Evolutionary conservation across 1,140 invertebrate species (phyloP), one percentile per base, ranked within the genome.

Genomic region (Matsumurasca onukii): DNA sequence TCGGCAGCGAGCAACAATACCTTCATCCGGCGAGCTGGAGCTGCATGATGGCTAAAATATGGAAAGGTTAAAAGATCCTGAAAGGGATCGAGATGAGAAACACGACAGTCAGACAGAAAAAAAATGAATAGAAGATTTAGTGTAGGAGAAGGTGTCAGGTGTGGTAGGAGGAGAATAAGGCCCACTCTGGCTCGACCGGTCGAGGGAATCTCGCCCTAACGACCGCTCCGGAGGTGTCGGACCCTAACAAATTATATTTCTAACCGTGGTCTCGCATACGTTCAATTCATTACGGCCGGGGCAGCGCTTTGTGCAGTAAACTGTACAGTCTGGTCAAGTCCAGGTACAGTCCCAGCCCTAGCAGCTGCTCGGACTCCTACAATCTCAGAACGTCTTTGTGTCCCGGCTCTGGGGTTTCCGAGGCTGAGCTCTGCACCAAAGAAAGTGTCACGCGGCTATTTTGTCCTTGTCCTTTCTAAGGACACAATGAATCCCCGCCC

Each of bases 181-280:
- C 24, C 55, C 9, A 59, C 25, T 59, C 55, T 59, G 55, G 55
- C 55, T 25, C 22, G 55, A 9, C 22, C 25, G 55, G 55, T 59
- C 3, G 9, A 22, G 55, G 25, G 55, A 59, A 27, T 59, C 55
- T 59, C 55, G 55, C 25, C 55, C 55, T 59, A 27, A 27, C 25
- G 25, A 22, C 34, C 34, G 49, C 3, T 5, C 5, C 49, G 22
- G 55, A 59, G 55, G 55, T 59, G 55, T 59, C 55, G 55, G 55
- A 59, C 55, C 55, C 55, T 59, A 59, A 59, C 55, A 59, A 59
- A 59, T 59, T 59, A 59, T 59, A 59, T 59, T 59, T 59, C 55
- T 52, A 52, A 52, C 49, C 49, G 22, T 59, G 55, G 55, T 24
- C 55, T 27, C 55, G 55, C 55, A 59, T 59, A 59, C 22, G 55